A percentile compares a stretch with the other conserved stretches of the same genome.
phyloP scores from a whole-genome alignment of 2,113 vertebrate species.

The Forbesichthys agassizii region DNA sequence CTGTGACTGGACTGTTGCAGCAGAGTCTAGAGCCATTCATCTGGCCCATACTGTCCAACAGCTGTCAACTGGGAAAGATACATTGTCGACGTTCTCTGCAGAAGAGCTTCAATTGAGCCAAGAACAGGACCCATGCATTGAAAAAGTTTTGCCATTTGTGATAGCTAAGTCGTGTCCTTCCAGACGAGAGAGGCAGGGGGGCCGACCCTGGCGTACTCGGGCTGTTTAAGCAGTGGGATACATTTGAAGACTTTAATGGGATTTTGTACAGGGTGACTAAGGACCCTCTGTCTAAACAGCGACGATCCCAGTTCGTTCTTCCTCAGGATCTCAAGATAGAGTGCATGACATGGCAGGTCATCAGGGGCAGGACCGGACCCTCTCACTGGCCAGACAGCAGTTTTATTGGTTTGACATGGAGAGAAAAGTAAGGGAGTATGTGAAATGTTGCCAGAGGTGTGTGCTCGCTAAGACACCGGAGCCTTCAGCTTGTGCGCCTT shows the following conservation, averaged over 20 bases:
- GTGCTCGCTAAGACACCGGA: too few relatives aligned
- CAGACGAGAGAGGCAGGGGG: slow-evolving; percentile 14
- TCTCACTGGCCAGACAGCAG: too few relatives aligned
- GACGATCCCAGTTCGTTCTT: not conserved
- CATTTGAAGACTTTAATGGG: slow-evolving; percentile 5
- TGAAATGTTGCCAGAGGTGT: too few relatives aligned
- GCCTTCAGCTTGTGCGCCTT: too few relatives aligned
- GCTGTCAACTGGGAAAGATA: slow-evolving; percentile 13
- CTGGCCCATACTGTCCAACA: slow-evolving; percentile 21
- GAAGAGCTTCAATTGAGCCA: slow-evolving; percentile 14
- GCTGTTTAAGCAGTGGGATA: slow-evolving; percentile 25
- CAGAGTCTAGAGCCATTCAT: slow-evolving; percentile 13
- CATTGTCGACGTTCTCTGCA: slow-evolving; percentile 2
- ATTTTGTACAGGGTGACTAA: slow-evolving; percentile 9
- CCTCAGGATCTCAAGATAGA: too few relatives aligned
- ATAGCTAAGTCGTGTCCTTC: not conserved
- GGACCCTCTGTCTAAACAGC: slow-evolving; percentile 11
- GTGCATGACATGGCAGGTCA: too few relatives aligned
- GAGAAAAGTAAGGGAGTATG: too few relatives aligned
- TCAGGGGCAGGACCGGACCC: too few relatives aligned
- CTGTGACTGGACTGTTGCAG: slow-evolving; percentile 5
- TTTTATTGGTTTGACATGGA: too few relatives aligned
- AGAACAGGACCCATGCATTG: slow-evolving; percentile 5
- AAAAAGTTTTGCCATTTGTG: slow-evolving; percentile 1
- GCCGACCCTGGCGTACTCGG: not conserved